phyloP scores from a whole-genome alignment of 2,113 vertebrate genomes.

The Jacana jacana region DNA sequence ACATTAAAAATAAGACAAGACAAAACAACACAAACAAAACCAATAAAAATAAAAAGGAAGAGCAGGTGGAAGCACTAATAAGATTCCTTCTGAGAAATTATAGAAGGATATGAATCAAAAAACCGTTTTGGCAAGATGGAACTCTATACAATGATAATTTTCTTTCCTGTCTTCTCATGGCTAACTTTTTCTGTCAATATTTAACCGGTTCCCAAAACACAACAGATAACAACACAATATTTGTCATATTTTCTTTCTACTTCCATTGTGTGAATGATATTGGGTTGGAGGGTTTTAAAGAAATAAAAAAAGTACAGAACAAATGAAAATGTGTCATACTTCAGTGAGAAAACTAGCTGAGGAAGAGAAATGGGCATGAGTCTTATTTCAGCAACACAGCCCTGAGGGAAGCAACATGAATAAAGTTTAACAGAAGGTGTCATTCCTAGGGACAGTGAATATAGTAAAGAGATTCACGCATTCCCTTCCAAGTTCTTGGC shows the following conservation, averaged over 20 bases:
- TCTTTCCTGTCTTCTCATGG: neutral
- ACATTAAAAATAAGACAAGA: neutral
- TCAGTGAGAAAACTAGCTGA: neutral
- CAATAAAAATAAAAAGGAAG: neutral
- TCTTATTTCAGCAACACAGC: neutral
- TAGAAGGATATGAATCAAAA: neutral
- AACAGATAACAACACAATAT: neutral
- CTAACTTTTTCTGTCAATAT: neutral
- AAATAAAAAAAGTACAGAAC: neutral
- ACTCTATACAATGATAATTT: neutral
- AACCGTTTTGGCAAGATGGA: neutral
- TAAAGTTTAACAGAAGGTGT: neutral
- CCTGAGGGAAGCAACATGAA: neutral
- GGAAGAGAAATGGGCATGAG: neutral
- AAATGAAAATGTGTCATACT: neutral
- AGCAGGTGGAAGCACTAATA: neutral
- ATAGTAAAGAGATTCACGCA: neutral
- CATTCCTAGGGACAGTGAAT: neutral
- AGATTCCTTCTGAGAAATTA: neutral
- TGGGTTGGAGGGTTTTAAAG: neutral
- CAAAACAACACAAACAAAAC: neutral
- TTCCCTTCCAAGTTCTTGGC: neutral
- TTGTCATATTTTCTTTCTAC: neutral
- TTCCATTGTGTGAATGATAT: neutral
- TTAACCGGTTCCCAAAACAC: neutral